A percentile compares a stretch with the other conserved stretches of the same genome.
phyloP scores from a whole-genome alignment of 2,888 invertebrate genomes.

The Phyllotreta striolata region DNA sequence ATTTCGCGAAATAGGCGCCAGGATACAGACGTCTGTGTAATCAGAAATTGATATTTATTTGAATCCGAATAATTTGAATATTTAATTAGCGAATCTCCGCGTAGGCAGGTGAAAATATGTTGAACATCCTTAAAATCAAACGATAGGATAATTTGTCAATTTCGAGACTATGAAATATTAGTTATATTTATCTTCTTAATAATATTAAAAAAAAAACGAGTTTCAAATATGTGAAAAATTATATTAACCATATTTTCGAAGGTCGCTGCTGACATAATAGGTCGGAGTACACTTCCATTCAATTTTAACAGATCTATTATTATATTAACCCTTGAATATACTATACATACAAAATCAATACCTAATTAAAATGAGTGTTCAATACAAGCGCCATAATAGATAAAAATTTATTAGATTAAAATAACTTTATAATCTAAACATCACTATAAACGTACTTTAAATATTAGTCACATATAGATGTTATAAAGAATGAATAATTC shows the following conservation, averaged over 20 bases:
- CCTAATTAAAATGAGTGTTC: too few species aligned
- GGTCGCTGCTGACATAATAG: background rate
- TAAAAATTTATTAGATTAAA: too few species aligned
- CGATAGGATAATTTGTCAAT: conserved; percentile 23
- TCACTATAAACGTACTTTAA: too few species aligned
- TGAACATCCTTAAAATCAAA: conserved; percentile 19
- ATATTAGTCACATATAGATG: too few species aligned
- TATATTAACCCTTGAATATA: too few species aligned
- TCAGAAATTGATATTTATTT: conserved; percentile 27
- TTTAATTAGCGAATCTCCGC: conserved; percentile 29
- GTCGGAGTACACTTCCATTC: too few species aligned
- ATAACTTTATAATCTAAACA: too few species aligned
- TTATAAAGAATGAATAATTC: too few species aligned
- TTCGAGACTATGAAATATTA: conserved; percentile 15
- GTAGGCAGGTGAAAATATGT: conserved; percentile 14
- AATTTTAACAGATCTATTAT: too few species aligned
- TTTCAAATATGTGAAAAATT: conserved; percentile 14
- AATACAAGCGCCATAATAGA: too few species aligned
- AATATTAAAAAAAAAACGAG: conserved; percentile 6
- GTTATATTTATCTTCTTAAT: conserved; percentile 15
- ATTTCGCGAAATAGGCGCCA: conserved; percentile 25
- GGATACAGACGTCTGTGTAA: conserved; percentile 24
- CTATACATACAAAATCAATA: too few species aligned
- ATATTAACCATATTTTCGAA: conserved; percentile 6
- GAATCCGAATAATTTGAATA: conserved; percentile 26